Percentiles rank a stretch among this genome's conserved stretches.
phyloP scores from a whole-genome alignment of 23 tunicate species.

The Styela clava region DNA sequence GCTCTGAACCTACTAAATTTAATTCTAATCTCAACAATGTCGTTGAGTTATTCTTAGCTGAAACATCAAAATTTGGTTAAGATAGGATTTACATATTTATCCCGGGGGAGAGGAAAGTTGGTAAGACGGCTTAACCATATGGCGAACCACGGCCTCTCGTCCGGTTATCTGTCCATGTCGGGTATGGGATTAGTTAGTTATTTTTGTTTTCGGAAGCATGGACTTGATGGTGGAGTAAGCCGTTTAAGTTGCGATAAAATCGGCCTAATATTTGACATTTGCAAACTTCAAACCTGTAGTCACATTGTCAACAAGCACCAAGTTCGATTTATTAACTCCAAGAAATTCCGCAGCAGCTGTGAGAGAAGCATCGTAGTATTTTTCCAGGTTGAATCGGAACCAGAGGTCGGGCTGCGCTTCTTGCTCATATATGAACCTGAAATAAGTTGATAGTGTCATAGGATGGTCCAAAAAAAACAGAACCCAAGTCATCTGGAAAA shows the following conservation, averaged over 20 bases:
- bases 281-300: slow-evolving; percentile 72
- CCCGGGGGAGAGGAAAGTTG: too few relatives aligned
- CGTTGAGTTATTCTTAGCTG: too few relatives aligned
- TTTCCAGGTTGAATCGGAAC: slow-evolving; percentile 44
- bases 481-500: too few relatives aligned
- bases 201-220: too few relatives aligned
- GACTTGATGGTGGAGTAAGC: too few relatives aligned
- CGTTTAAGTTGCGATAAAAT: not conserved
- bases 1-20: too few relatives aligned
- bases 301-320: slow-evolving; percentile 63
- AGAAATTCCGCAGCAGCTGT: slow-evolving; percentile 67
- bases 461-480: not conserved
- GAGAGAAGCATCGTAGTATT: slow-evolving; percentile 38
- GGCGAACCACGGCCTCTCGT: too few relatives aligned
- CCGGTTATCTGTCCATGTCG: too few relatives aligned
- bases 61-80: not conserved
- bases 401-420: slow-evolving; percentile 69
- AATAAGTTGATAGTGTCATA: not conserved
- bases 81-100: too few relatives aligned
- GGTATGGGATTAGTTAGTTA: too few relatives aligned
- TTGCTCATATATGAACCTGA: slow-evolving; percentile 61
- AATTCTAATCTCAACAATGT: too few relatives aligned
- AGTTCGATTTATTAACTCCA: slow-evolving; percentile 42
- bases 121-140: too few relatives aligned
- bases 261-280: not conserved